Evolutionary conservation across 2,888 invertebrate species (phyloP), one percentile per base, ranked within the genome.

Genomic region (Heteromurus nitidus): DNA sequence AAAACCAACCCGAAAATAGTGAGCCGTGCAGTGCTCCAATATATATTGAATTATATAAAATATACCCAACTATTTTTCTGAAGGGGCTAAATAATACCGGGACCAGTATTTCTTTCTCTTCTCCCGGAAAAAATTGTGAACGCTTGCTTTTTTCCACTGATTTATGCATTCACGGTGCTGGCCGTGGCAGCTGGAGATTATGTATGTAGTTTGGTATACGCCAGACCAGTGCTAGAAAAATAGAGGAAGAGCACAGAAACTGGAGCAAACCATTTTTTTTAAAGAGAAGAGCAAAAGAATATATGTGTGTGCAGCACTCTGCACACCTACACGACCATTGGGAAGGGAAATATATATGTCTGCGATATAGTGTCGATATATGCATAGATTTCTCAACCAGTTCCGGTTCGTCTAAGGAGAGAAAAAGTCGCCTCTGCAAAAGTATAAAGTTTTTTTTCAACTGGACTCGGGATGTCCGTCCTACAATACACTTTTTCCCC

Each of bases 101-200:
- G 42, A 64, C 18, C 9, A 31, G 16, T 7, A 64, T 9, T 68
- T 44, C 18, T n/a, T 62, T 30, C 36, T 31, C 31, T 26, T 28
- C 22, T 11, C 18, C 64, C 64, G 24, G 7, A 64, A 68, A 68
- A 68, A 68, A 50, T 30, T 30, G 62, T 62, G 62, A 36, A 55
- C 53, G 69, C 20, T 53, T 64, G 44, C 58, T 75, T 47, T 36
- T 36, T 20, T n/a, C n/a, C n/a, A n/a, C 75, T 69, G 77, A 77
- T 77, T 77, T 77, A 77, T 77, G 62, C 62, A 50, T 69, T 24
- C 64, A 60, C 36, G 62, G 68, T 50, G 58, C 69, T 77, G 77
- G 68, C 53, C 31, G 64, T 53, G 69, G 50, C 69, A 77, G 68
- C 68, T 77, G 60, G 77, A 69, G 26, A 24, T 55, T 62, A 36